Evolutionary conservation across 2,888 invertebrate species (phyloP), one percentile per base, ranked within the genome.

Genomic region (Frankliniella fusca): DNA sequence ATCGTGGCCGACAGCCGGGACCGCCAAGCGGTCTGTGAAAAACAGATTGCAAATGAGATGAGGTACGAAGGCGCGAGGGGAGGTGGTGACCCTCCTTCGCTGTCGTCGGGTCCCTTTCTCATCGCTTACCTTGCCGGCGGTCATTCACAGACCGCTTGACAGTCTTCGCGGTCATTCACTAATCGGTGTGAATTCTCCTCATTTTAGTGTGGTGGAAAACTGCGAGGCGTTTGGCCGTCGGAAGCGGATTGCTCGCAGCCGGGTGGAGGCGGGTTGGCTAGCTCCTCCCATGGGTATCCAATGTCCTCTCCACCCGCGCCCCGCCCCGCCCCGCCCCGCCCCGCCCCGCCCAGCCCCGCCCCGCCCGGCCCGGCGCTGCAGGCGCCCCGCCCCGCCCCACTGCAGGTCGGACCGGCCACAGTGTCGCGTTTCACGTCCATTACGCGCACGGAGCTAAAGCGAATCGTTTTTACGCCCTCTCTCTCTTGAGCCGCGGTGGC

Each of bases 271-370:
- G 54, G 18, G 54, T 1, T 7, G 11, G 54, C 54, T 15, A 54
- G 70, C 27, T 3, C 23, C 23, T 76, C 70, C 27, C 70, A 76
- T 23, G 70, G 70, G 70, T 76, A 76, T 76, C 70, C 70, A 76
- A 27, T 76, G 70, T 76, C 70, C 23, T 7, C 23, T 9, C 23
- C 23, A 5, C 38, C 38, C 38, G n/a, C 38, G 38, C 38, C 38
- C 38, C 38, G 38, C 38, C 38, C 38, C 3, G 38, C 23, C 2
- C 23, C 54, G 54, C 54, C 20, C 20, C 15, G 54, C 20, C 54
- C 54, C 54, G 54, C 54, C 54, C 15, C 18, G 38, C 38, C 38
- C 38, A n/a, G 38, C 38, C 38, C 38, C 38, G 38, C 38, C 38
- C 38, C 38, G 38, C 38, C 38, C 38, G 38, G 38, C 23, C 2